phyloP scores from a whole-genome alignment of 2,113 vertebrate species.

The Thamnophis sirtalis region DNA sequence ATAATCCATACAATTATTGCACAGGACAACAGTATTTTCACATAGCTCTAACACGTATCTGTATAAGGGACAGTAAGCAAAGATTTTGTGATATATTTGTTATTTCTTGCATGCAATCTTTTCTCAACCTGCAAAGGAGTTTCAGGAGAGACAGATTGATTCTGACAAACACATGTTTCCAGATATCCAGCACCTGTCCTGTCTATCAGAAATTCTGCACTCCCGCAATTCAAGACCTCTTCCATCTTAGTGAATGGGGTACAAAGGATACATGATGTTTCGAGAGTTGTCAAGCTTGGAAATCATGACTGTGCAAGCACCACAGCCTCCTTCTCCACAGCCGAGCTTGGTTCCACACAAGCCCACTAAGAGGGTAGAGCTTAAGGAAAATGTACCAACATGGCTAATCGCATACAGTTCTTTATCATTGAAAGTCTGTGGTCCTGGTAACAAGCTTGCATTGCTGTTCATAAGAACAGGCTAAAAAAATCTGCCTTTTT shows the following conservation, averaged over 20 bases:
- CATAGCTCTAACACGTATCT: neutral
- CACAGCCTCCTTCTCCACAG: constrained; percentile 92
- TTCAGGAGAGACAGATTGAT: neutral
- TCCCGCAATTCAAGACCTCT: neutral
- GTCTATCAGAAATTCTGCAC: neutral
- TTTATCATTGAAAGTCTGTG: neutral
- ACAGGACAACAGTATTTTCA: neutral
- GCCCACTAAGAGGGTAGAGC: constrained; percentile 72
- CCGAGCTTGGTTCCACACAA: constrained; percentile 89
- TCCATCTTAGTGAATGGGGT: neutral
- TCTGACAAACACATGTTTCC: neutral
- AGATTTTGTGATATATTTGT: neutral
- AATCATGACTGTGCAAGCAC: constrained; percentile 93
- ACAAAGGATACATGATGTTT: constrained; percentile 87
- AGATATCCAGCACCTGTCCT: neutral
- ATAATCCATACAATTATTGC: neutral
- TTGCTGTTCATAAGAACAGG: neutral
- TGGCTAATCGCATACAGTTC: neutral
- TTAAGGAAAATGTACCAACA: constrained; percentile 63
- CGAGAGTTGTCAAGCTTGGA: constrained; percentile 76
- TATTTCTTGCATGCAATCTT: neutral
- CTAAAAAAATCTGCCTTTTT: neutral
- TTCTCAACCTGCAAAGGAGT: neutral
- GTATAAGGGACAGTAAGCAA: neutral
- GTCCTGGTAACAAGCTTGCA: neutral